A percentile compares a stretch with the other conserved stretches of the same genome.
These are phyloP conservation scores for Diaprepes abbreviatus DNA, from an alignment of 2,888 invertebrate genomes.

Conservation along the genomic window DNA sequence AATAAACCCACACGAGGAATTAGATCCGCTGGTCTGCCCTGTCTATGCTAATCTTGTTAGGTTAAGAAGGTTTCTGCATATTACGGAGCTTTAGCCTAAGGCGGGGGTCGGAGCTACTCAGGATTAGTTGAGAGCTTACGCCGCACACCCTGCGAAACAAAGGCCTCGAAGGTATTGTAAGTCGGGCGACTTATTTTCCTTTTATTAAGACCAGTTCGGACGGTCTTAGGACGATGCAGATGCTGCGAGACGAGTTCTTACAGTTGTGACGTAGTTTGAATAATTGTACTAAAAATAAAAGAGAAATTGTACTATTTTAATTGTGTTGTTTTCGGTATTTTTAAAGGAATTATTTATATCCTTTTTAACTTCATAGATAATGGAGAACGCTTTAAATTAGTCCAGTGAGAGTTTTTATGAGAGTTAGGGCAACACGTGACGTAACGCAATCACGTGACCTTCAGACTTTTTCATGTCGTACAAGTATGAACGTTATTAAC, in stretches of 20 bases:
- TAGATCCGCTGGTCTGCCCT: constrained; percentile 71
- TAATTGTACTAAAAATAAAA: neutral
- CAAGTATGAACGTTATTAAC: too few species aligned
- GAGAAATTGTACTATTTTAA: neutral
- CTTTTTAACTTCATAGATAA: too few species aligned
- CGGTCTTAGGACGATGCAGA: constrained; percentile 66
- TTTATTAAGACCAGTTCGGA: constrained; percentile 59
- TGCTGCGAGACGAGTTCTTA: constrained; percentile 57
- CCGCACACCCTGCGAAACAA: constrained; percentile 68
- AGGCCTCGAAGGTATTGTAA: constrained; percentile 61
- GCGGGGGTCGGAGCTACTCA: constrained; percentile 69
- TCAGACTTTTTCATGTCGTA: too few species aligned
- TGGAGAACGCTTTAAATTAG: too few species aligned
- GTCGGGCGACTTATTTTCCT: constrained; percentile 65
- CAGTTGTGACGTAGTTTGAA: neutral
- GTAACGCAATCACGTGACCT: too few species aligned
- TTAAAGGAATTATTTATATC: too few species aligned
- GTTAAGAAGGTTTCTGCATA: constrained; percentile 81
- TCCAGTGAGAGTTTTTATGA: too few species aligned
- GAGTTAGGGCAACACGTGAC: too few species aligned
- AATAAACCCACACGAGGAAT: constrained; percentile 58
- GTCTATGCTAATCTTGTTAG: constrained; percentile 80
- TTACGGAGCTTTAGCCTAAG: constrained; percentile 74
- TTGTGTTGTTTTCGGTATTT: too few species aligned
- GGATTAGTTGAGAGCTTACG: constrained; percentile 73